These are phyloP conservation scores for Lutjanus argentimaculatus DNA, from an alignment of 2,797 vertebrate species.

Conservation along the genomic window DNA sequence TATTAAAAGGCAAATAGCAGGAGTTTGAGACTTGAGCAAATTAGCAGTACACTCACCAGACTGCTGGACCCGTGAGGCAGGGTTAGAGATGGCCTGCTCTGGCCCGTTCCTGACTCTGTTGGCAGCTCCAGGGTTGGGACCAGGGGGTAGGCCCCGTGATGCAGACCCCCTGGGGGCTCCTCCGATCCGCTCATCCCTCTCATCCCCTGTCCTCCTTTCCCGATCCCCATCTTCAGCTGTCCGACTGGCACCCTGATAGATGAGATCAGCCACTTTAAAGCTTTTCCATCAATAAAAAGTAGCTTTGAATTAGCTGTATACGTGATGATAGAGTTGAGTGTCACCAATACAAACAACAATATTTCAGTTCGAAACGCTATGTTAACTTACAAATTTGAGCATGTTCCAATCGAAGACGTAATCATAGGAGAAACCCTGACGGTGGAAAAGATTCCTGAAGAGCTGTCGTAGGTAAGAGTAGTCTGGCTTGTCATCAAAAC, in stretches of 20 bases:
- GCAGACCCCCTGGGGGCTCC: slow-evolving; percentile 92
- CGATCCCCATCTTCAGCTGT: slow-evolving; percentile 94
- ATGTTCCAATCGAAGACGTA: slow-evolving; percentile 99
- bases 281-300: neutral
- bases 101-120: slow-evolving; percentile 93
- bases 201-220: slow-evolving; percentile 90
- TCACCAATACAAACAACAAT: neutral
- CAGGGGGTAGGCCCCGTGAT: slow-evolving; percentile 90
- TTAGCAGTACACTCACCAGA: slow-evolving; percentile 86
- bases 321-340: neutral
- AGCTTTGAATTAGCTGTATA: neutral
- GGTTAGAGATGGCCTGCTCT: slow-evolving; percentile 93
- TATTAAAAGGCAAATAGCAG: neutral
- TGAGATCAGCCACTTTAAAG: neutral
- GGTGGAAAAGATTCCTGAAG: slow-evolving; percentile 97
- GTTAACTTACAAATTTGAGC: slow-evolving; percentile 95
- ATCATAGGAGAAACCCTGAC: slow-evolving; percentile 97
- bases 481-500: slow-evolving; percentile 98
- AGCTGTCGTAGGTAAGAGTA: slow-evolving; percentile 97
- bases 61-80: slow-evolving; percentile 93
- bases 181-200: slow-evolving; percentile 93
- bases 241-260: slow-evolving; percentile 91
- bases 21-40: neutral
- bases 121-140: slow-evolving; percentile 89
- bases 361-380: neutral